phyloP scores from a whole-genome alignment of 2,888 invertebrate genomes.

The Hirtodrosophila alboralis region DNA sequence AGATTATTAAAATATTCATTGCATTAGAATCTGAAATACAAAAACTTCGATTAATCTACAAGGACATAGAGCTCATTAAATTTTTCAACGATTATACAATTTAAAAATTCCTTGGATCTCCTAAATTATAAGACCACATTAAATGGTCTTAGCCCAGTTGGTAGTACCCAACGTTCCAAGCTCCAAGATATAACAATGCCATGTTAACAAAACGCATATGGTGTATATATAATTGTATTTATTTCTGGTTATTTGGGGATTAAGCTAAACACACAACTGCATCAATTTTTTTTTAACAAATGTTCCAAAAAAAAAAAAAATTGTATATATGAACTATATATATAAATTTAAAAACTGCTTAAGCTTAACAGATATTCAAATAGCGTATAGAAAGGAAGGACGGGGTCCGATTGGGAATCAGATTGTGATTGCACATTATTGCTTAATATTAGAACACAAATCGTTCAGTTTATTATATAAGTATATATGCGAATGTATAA shows the following conservation, averaged over 20 bases:
- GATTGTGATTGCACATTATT: conserved; percentile 62
- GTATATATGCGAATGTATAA: not conserved
- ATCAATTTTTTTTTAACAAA: conserved; percentile 65
- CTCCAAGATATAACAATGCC: too few species aligned
- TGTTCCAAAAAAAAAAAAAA: conserved; percentile 51
- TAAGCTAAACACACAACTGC: conserved; percentile 60
- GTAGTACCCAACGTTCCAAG: too few species aligned
- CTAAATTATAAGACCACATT: too few species aligned
- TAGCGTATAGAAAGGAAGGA: not conserved
- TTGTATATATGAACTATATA: conserved; percentile 9
- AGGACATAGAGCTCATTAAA: too few species aligned
- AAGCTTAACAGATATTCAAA: conserved; percentile 13
- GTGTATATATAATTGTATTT: conserved; percentile 53
- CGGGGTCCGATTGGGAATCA: not conserved
- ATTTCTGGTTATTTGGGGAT: conserved; percentile 54
- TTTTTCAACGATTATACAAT: too few species aligned
- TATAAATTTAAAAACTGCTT: conserved; percentile 26
- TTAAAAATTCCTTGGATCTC: too few species aligned
- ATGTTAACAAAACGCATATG: not conserved
- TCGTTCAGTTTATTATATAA: conserved; percentile 17
- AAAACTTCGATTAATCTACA: too few species aligned
- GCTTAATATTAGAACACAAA: conserved; percentile 45
- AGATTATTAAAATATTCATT: too few species aligned
- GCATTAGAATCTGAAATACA: too few species aligned
- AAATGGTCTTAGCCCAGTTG: too few species aligned